Evolutionary conservation across 2,888 invertebrate genomes (phyloP), one percentile per base, ranked within the genome.

Genomic region (Andricus curvator): DNA sequence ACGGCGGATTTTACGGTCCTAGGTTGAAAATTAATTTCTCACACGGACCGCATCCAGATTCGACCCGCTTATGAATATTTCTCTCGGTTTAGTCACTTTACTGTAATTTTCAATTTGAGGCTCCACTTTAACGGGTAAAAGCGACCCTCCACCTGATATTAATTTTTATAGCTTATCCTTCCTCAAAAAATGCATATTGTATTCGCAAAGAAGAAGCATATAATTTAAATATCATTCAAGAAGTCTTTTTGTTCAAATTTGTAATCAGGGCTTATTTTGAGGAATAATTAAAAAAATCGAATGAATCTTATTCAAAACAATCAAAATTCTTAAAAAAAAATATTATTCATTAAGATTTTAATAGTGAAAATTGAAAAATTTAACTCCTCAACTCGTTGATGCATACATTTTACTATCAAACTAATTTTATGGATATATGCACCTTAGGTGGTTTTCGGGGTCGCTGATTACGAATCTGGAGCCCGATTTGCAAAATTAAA

Each of bases 1-100:
- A 88, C 81, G 84, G 79, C 85, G 81, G 68, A 83, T 86, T 87
- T 87, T 84, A 88, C 84, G 84, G 82, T 78, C 80, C 79, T 80
- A 78, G 22, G 81, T 78, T 84, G 85, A 77, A 84, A 87, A 87
- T 88, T 87, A 87, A 88, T 87, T 86, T 82, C 80, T 80, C 82
- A 60, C 41, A 65, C 81, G 62, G 62, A 76, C 67, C 67, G 56
- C 77, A 68, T 68, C 77, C 79, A 79, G 84, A 85, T 79, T 79
- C 84, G 78, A 74, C 77, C 77, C 70, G 77, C 78, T 80, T 74
- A 83, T 84, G 83, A 84, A 84, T 81, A 82, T 82, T 80, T 78
- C 79, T 78, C 78, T 62, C 56, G 79, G 78, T 78, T 78, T 80
- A 79, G 83, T 81, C 80, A 78, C 77, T 82, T 83, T 80, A 80